A percentile compares a stretch with the other conserved stretches of the same genome.
Conservation (phyloP, 1,140 invertebrate species). For the Anadara kagoshimensis region DNA sequence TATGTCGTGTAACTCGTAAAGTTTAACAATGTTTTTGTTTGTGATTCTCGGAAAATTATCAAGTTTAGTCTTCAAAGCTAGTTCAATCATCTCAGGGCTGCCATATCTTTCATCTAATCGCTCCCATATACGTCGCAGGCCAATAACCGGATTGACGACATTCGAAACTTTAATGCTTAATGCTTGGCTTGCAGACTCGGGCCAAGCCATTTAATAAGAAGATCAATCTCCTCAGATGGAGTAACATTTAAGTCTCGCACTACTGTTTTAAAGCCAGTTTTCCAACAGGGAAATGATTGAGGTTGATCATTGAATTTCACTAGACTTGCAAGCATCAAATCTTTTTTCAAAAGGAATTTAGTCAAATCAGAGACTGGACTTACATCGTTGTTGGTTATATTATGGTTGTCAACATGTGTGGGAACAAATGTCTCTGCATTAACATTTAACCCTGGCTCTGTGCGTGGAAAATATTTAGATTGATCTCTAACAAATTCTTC, state of each 20-base stretch:
- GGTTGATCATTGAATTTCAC: constrained; percentile 16
- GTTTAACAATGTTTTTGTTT: constrained; percentile 15
- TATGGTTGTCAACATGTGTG: too few relatives aligned
- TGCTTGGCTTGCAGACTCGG: constrained; percentile 9
- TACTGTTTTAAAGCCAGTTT: constrained; percentile 19
- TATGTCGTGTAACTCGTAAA: constrained; percentile 26
- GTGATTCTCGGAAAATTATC: constrained; percentile 20
- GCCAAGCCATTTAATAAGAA: constrained; percentile 30
- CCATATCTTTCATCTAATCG: constrained; percentile 17
- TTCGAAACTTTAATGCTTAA: neutral
- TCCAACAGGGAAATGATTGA: constrained; percentile 12
- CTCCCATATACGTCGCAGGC: neutral
- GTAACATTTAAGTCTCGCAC: constrained; percentile 4
- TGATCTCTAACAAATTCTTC: neutral
- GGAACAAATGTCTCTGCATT: too few relatives aligned
- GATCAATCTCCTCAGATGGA: constrained; percentile 24
- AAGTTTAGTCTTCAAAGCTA: constrained; percentile 5
- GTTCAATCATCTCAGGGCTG: constrained; percentile 20
- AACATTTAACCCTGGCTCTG: too few relatives aligned
- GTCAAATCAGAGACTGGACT: neutral
- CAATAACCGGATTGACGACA: neutral
- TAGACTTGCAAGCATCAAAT: constrained; percentile 14
- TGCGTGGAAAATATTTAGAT: constrained; percentile 1
- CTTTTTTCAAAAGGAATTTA: constrained; percentile 25
- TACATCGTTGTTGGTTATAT: neutral